Evolutionary conservation across 1,140 invertebrate genomes (phyloP), one percentile per base, ranked within the genome.

Genomic region (Bombyx mandarina): DNA sequence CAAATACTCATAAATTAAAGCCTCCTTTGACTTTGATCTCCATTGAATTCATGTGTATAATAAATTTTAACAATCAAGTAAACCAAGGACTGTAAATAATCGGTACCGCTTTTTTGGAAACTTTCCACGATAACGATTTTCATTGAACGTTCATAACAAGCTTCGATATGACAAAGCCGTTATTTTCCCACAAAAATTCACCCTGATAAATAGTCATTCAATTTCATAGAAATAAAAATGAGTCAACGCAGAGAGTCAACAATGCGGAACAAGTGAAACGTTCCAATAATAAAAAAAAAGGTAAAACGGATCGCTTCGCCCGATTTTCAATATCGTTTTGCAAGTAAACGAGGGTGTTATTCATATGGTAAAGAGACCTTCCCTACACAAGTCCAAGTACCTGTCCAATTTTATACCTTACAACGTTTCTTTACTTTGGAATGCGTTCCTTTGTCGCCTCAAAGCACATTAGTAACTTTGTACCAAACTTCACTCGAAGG

Each of bases 231-330:
- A 73, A 73, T 71, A 79, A 71, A 75, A 76, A 79, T 73, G 72
- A 76, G 70, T 71, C 66, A 66, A 73, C 69, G 63, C 63, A 48
- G 67, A 57, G 60, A 72, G 64, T 75, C 69, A 77, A 76, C 77
- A 77, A 76, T 72, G 73, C 60, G 70, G 75, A 80, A 80, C 73
- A 71, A 77, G 71, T 75, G 70, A 77, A 79, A 75, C 54, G 74
- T 69, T 77, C 67, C 69, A 67, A 73, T 74, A 77, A 75, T 69
- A 77, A 73, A 76, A 35, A 18, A 35, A 67, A 72, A 73, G 72
- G 66, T 71, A 69, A 65, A 75, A 75, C 63, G 75, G 63, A 67
- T 77, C 67, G 70, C 55, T 57, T 66, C 56, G 62, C 60, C 64
- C 67, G 71, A 77, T 77, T 77, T 75, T 75, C 70, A 73, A 77